Conservation (phyloP, 2,888 invertebrate genomes). For the Operophtera brumata region DNA sequence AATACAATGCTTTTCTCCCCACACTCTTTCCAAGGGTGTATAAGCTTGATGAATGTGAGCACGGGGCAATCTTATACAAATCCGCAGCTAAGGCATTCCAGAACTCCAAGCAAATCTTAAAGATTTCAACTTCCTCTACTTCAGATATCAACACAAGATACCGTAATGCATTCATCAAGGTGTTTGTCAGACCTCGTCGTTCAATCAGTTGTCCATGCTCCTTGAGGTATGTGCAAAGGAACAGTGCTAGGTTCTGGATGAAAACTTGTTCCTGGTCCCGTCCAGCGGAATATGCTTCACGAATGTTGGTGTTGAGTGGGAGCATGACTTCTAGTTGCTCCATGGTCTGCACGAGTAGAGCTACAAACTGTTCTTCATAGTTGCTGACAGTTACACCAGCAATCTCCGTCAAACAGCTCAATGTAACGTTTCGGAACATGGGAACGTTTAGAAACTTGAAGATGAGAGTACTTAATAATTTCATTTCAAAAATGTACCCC, state of each 20-base stretch:
- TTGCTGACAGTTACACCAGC: constrained; percentile 93
- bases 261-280: constrained; percentile 99
- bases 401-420: constrained; percentile 99
- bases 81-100: constrained; percentile 97
- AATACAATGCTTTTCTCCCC: constrained; percentile 87
- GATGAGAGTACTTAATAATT: constrained; percentile 95
- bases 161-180: constrained; percentile 90
- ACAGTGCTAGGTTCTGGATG: constrained; percentile 98
- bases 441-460: constrained; percentile 99
- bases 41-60: constrained; percentile 74
- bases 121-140: constrained; percentile 99
- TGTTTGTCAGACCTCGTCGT: constrained; percentile 87
- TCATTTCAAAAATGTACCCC: constrained; percentile 99
- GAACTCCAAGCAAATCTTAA: constrained; percentile 99
- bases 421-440: constrained; percentile 97
- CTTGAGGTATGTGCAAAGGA: constrained; percentile 97
- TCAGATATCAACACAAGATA: constrained; percentile 96
- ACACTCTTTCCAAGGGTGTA: constrained; percentile 67
- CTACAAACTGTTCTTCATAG: constrained; percentile 96
- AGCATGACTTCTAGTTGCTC: constrained; percentile 95
- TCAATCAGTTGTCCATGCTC: constrained; percentile 96
- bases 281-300: constrained; percentile 95
- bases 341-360: constrained; percentile 95
- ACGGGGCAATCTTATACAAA: constrained; percentile 93
- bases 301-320: constrained; percentile 94